Evolutionary conservation across 2,888 invertebrate species (phyloP).

Genomic region (Blera fallax): DNA sequence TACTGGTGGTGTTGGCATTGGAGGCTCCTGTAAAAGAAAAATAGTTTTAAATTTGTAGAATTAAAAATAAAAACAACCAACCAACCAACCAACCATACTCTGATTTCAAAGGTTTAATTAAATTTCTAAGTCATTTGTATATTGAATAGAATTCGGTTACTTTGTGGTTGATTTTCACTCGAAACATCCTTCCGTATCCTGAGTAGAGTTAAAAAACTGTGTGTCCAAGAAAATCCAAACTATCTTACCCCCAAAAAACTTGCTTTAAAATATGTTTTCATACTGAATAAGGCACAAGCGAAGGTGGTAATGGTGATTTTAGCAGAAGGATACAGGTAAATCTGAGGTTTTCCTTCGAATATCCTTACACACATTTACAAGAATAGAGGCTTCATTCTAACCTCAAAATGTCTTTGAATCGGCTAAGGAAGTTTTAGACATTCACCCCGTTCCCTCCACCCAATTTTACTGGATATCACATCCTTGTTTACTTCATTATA

Average conservation of each 20-base stretch:
- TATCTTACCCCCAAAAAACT: constrained; percentile 28
- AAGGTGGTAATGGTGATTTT: constrained; percentile 2
- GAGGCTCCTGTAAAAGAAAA: constrained; percentile 71
- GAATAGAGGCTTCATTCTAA: constrained; percentile 43
- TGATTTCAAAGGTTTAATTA: constrained; percentile 30
- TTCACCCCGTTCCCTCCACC: not conserved
- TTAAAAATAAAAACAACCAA: not conserved
- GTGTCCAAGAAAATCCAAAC: constrained; percentile 19
- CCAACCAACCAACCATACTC: not conserved
- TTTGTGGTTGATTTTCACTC: constrained; percentile 48
- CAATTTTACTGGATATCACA: constrained; percentile 43
- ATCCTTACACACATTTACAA: constrained; percentile 1
- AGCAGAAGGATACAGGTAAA: constrained; percentile 75
- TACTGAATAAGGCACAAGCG: not conserved
- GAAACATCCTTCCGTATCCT: not conserved
- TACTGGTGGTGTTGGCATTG: constrained; percentile 75
- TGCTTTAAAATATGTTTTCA: constrained; percentile 8
- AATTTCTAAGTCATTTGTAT: constrained; percentile 34
- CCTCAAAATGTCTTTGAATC: constrained; percentile 70
- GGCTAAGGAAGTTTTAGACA: constrained; percentile 65
- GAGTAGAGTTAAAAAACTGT: not conserved
- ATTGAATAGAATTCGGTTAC: constrained; percentile 44
- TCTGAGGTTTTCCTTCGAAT: constrained; percentile 55
- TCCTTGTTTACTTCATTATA: constrained; percentile 72
- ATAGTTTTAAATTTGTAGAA: not conserved